Base-by-base conservation (phyloP, 2,888 invertebrate species). In the Dorcus parallelipipedus region DNA sequence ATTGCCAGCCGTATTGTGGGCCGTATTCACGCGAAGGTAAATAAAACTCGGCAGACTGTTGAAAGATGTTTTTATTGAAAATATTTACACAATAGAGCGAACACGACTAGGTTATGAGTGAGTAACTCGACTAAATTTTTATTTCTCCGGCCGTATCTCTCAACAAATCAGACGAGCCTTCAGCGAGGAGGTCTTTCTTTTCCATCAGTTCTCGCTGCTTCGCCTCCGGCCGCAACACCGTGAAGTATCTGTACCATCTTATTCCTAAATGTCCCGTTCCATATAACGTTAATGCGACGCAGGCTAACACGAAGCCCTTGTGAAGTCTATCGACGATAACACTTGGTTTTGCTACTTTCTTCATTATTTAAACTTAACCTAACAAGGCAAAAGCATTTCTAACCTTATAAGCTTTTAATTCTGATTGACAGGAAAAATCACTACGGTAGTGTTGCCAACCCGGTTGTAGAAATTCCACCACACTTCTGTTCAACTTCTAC, bases 271-370 rank as follows among this genome's bases (percentile, higher is more conserved):
- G 63, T 48, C 74, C 73, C 33, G 79, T 76, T 42, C 83, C 84
- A 68, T 79, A 81, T 1, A 81, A 54, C 14, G 85, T 84, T 7
- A 84, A 73, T 4, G 81, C 85, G 41, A 85, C 72, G 67, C 85
- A 84, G 14, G 79, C 73, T 38, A 75, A 75, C 1, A 85, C 85
- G 47, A 81, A 78, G 20, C 83, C 83, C 69, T 79, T 81, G 67
- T 86, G 86, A 38, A 84, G 66, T 61, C 73, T 78, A 64, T 85
- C 81, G 33, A 83, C 54, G 17, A 82, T 61, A 10, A 70, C 58
- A 68, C 69, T 79, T 10, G 68, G 70, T 60, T 71, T 69, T 45
- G 78, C 72, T 47, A 73, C 70, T 68, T 78, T 82, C 61, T 70
- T 73, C 76, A 78, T 78, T 58, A 53, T 64, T 14, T 38, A 23